These are phyloP conservation scores for Alcis repandata DNA, from an alignment of 2,888 invertebrate genomes.

Conservation along the genomic window DNA sequence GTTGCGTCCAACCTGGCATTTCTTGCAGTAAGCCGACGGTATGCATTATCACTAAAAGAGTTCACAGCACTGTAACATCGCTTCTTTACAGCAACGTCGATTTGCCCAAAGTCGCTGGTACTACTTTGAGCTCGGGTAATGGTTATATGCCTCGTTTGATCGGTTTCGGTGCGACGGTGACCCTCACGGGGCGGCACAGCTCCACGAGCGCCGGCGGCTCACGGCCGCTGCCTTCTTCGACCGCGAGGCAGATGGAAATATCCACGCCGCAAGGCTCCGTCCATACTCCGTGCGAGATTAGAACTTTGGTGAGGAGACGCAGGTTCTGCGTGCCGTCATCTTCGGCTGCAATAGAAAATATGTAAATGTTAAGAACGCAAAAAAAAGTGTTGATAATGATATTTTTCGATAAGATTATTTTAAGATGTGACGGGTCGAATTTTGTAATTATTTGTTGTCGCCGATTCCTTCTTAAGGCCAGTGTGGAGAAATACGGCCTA, in stretches of 20 bases:
- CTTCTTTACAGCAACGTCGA: not conserved
- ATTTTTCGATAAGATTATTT: too few species aligned
- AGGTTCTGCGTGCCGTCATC: slow-evolving; percentile 86
- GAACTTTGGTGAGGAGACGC: slow-evolving; percentile 93
- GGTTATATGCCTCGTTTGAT: slow-evolving; percentile 91
- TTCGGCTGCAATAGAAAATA: slow-evolving; percentile 56
- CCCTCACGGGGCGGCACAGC: slow-evolving; percentile 94
- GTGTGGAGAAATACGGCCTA: too few species aligned
- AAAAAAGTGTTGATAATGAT: not conserved
- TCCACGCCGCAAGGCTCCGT: slow-evolving; percentile 96
- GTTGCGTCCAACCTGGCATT: too few species aligned
- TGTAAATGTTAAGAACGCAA: not conserved
- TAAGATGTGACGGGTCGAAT: too few species aligned
- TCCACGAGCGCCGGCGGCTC: slow-evolving; percentile 87
- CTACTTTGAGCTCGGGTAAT: not conserved
- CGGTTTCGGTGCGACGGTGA: slow-evolving; percentile 95
- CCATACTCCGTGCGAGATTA: slow-evolving; percentile 97
- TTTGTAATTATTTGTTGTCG: too few species aligned
- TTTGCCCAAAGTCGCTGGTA: not conserved
- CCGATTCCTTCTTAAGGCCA: too few species aligned
- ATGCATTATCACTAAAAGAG: not conserved
- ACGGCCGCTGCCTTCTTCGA: slow-evolving; percentile 83
- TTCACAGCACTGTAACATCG: not conserved
- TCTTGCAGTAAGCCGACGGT: too few species aligned
- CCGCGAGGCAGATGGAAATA: slow-evolving; percentile 93